Percentiles rank a stretch among this genome's conserved stretches.
Conservation (phyloP, 2,113 vertebrate species). For the Rhabdomys dilectus region DNA sequence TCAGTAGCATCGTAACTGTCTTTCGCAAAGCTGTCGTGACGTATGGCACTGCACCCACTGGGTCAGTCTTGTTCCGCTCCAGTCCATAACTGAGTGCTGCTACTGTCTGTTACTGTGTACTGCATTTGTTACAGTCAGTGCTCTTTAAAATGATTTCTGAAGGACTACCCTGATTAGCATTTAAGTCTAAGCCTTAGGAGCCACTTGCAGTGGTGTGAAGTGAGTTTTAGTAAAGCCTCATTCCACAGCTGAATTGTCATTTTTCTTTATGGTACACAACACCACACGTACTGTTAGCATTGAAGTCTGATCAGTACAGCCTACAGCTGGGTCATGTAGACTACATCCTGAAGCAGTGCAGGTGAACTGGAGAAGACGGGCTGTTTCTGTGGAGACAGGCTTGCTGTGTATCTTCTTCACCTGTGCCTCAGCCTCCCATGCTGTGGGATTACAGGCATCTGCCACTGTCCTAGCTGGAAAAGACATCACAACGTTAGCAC, state of each 20-base stretch:
- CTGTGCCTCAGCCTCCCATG: background rate
- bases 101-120: background rate
- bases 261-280: background rate
- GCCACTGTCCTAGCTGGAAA: background rate
- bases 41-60: background rate
- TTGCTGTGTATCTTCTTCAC: background rate
- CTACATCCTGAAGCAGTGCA: background rate
- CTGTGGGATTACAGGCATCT: background rate
- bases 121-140: background rate
- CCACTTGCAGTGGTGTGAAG: background rate
- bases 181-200: background rate
- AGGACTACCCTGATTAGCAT: background rate
- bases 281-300: background rate
- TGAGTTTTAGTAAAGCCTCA: background rate
- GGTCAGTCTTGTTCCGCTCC: background rate
- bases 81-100: background rate
- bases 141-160: slow-evolving; percentile 11
- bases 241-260: slow-evolving; percentile 7
- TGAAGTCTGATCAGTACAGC: background rate
- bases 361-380: background rate
- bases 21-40: background rate
- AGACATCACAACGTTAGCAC: background rate
- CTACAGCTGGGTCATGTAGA: background rate
- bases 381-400: background rate
- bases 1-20: background rate